Conservation (phyloP, 2,797 vertebrate species). For the Hyperoplus immaculatus region DNA sequence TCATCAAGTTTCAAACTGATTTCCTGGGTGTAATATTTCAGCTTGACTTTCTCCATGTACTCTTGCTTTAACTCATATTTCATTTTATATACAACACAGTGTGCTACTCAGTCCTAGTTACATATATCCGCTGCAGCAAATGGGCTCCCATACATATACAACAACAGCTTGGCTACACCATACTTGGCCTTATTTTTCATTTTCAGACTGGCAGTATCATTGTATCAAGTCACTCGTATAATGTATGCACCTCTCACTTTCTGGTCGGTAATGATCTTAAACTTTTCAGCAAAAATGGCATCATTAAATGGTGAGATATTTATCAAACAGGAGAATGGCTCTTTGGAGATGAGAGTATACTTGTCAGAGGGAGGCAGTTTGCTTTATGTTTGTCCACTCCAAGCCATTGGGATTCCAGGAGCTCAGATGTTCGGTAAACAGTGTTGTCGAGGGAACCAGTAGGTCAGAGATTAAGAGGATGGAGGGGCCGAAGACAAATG, state of each 20-base stretch:
- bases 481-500: slow-evolving; percentile 2
- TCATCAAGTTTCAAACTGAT: background rate
- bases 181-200: slow-evolving; percentile 49
- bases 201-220: slow-evolving; percentile 52
- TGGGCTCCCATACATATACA: slow-evolving; percentile 55
- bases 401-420: slow-evolving; percentile 15
- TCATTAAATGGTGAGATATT: slow-evolving; percentile 61
- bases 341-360: slow-evolving; percentile 13
- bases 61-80: slow-evolving; percentile 50
- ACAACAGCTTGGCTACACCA: slow-evolving; percentile 15
- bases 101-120: slow-evolving; percentile 33
- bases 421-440: slow-evolving; percentile 30
- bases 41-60: slow-evolving; percentile 6
- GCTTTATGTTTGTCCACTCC: slow-evolving; percentile 12
- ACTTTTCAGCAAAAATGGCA: slow-evolving; percentile 56
- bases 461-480: slow-evolving; percentile 37
- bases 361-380: slow-evolving; percentile 10
- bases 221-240: slow-evolving; percentile 63
- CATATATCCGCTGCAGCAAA: slow-evolving; percentile 59
- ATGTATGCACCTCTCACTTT: slow-evolving; percentile 64
- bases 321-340: slow-evolving; percentile 27
- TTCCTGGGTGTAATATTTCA: slow-evolving; percentile 22
- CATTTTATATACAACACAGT: slow-evolving; percentile 25
- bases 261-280: slow-evolving; percentile 59
- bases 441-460: slow-evolving; percentile 5